phyloP scores from a whole-genome alignment of 1,140 invertebrate species.

The Bradysia coprophila region DNA sequence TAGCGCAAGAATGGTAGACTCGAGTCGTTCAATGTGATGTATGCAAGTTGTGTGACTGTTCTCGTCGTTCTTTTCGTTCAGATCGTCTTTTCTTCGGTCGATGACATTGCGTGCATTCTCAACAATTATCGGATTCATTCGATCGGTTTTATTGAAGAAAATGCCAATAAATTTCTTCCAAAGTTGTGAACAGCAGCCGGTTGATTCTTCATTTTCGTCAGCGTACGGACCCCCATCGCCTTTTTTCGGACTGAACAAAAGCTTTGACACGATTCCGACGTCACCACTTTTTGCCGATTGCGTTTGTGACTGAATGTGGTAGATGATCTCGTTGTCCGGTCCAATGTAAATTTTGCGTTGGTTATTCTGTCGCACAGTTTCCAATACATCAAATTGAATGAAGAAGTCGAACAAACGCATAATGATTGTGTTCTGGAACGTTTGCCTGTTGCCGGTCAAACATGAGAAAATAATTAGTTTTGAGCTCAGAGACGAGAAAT shows the following conservation, averaged over 20 bases:
- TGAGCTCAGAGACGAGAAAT: no score
- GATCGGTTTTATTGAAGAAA: constrained; percentile 1
- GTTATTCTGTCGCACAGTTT: not conserved
- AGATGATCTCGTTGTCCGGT: not conserved
- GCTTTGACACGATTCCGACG: not conserved
- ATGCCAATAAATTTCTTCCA: not conserved
- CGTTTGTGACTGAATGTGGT: not conserved
- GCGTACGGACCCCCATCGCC: not conserved
- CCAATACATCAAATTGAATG: not conserved
- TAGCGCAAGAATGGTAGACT: not conserved
- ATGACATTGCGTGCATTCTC: constrained; percentile 1
- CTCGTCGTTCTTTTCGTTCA: not conserved
- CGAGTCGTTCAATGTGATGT: not conserved
- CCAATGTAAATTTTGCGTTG: not conserved
- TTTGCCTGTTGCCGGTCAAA: not conserved
- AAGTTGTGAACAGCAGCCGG: not conserved
- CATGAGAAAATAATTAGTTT: not conserved
- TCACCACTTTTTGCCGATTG: not conserved
- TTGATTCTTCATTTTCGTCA: not conserved
- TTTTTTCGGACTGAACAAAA: not conserved
- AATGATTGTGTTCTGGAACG: not conserved
- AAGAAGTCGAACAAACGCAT: not conserved
- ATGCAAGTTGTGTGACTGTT: constrained; percentile 1
- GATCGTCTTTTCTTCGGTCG: not conserved
- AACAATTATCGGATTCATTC: not conserved